Percentiles rank a stretch among this genome's conserved stretches.
Evolutionary conservation across 2,113 vertebrate genomes (phyloP).

Genomic region (Nanger granti): DNA sequence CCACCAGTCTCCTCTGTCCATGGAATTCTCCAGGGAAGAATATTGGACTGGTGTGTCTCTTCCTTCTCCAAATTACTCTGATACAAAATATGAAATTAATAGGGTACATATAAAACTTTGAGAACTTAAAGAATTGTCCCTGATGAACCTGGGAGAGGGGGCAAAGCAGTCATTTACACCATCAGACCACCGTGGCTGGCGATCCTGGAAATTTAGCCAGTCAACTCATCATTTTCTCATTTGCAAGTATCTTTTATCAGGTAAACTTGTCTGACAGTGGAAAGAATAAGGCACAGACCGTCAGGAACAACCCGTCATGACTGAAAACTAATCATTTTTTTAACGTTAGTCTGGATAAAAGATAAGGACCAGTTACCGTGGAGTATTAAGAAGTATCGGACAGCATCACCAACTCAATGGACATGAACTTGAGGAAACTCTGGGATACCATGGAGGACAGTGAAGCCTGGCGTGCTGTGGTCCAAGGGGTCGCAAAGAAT

Average conservation of each 20-base stretch:
- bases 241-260: neutral
- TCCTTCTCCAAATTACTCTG: neutral
- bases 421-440: neutral
- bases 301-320: neutral
- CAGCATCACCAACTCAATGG: neutral
- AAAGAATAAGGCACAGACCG: neutral
- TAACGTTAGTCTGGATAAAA: neutral
- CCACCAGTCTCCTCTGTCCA: neutral
- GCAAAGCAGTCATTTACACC: neutral
- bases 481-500: neutral
- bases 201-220: neutral
- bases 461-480: neutral
- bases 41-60: neutral
- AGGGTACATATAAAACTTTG: neutral
- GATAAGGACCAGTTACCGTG: neutral
- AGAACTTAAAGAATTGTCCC: neutral
- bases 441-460: neutral
- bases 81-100: neutral
- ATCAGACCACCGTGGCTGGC: neutral
- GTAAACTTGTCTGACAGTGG: neutral
- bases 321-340: neutral
- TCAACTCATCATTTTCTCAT: neutral
- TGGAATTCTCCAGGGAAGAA: neutral
- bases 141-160: neutral
- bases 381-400: neutral